phyloP scores from a whole-genome alignment of 2,113 vertebrate species.

The Aspiorhynchus laticeps region DNA sequence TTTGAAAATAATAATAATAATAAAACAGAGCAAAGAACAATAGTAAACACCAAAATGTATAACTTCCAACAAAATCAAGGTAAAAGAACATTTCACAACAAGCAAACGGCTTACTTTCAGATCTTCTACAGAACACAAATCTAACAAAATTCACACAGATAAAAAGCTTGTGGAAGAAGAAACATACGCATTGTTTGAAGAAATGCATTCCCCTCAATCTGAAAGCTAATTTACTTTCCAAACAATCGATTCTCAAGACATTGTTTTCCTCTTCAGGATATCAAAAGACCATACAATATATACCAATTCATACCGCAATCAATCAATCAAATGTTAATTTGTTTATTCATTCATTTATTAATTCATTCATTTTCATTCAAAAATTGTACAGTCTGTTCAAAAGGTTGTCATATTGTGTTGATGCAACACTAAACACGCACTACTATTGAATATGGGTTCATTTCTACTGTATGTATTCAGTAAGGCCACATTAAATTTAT shows the following conservation, averaged over 20 bases:
- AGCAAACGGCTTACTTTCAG: background rate
- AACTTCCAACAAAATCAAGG: background rate
- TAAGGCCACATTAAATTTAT: too few species aligned
- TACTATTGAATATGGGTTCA: too few species aligned
- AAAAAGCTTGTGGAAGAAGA: background rate
- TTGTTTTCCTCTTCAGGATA: background rate
- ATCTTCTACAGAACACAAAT: background rate
- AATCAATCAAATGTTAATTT: too few species aligned
- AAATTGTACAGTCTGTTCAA: too few species aligned
- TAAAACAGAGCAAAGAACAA: background rate
- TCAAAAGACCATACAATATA: background rate
- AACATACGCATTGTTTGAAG: background rate
- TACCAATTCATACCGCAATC: too few species aligned
- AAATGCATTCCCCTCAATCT: background rate
- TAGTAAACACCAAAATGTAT: background rate
- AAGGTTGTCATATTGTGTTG: too few species aligned
- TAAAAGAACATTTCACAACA: background rate
- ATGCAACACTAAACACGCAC: too few species aligned
- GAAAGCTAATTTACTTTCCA: background rate
- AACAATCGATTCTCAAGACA: background rate
- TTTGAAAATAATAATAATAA: too few species aligned
- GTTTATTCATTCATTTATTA: too few species aligned
- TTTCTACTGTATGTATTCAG: too few species aligned
- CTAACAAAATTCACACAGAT: background rate
- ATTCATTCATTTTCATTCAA: too few species aligned